Evolutionary conservation across 2,888 invertebrate species (phyloP).

Genomic region (Chymomyza amoena): DNA sequence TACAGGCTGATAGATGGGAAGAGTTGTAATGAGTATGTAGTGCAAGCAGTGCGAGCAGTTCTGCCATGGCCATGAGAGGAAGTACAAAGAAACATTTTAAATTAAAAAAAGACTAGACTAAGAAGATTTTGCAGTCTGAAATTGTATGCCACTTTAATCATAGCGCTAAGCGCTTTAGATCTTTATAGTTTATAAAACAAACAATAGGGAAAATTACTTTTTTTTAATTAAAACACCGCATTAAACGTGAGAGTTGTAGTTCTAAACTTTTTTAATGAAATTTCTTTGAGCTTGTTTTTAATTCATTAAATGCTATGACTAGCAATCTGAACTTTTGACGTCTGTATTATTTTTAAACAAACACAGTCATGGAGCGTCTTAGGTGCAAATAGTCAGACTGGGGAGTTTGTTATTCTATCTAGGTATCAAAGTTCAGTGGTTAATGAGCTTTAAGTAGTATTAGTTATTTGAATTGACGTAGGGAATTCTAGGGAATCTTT

Average conservation of each 20-base stretch:
- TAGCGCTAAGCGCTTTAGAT: too few species aligned
- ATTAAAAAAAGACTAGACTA: too few species aligned
- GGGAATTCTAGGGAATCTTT: too few species aligned
- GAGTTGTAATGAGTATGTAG: too few species aligned
- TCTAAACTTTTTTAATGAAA: background rate
- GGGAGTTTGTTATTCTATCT: background rate
- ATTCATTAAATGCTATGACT: slow-evolving; percentile 37
- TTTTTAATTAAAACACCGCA: background rate
- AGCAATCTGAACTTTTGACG: slow-evolving; percentile 16
- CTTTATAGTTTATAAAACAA: background rate
- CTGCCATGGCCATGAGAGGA: too few species aligned
- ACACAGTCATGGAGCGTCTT: background rate
- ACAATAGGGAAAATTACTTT: background rate
- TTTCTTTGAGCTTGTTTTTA: slow-evolving; percentile 2
- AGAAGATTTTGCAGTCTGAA: too few species aligned
- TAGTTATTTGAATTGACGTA: too few species aligned
- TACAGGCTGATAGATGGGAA: too few species aligned
- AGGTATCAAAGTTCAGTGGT: background rate
- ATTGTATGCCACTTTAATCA: too few species aligned
- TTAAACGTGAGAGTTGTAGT: background rate
- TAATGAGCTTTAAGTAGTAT: background rate
- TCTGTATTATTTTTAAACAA: background rate
- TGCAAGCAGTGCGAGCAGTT: too few species aligned
- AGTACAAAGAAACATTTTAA: too few species aligned
- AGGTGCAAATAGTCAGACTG: background rate